Base-by-base conservation (phyloP, 37 sponge, comb jelly and placozoan species). In the Beroe ovata region DNA sequence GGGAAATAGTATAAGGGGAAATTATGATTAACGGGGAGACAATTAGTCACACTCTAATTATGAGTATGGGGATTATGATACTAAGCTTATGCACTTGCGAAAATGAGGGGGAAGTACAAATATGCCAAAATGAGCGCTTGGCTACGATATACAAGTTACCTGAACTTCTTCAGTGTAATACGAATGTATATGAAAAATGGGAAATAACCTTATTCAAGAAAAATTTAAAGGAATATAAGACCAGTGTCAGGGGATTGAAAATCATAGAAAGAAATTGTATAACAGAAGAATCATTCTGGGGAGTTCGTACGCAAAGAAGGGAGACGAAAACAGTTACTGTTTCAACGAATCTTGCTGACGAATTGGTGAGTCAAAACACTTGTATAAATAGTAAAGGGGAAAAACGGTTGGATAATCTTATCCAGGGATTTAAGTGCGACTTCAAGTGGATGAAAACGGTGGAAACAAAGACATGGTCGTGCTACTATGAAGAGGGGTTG, bases 131-230 rank as follows among this genome's bases (percentile, higher is more conserved):
- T 16, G 63, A 62, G 23, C 8, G 63, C 8, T 18, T 62, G n/a
- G 63, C 63, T 20, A 62, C 63, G 3, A 18, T 62, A 20, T 62
- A 62, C 63, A 62, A 62, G n/a, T 62, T 62, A 62, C 63, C 63
- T 6, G 63, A 62, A 62, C n/a, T 62, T 20, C n/a, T 62, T 4
- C 8, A 62, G n/a, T 62, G 63, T 16, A 16, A 62, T 4, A 16
- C 21, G 26, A 62, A 62, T 62, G 63, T 62, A 29, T 62, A 62
- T 62, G 63, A 62, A 62, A 62, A 62, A 28, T 62, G 63, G 63
- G 63, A 62, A 62, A 62, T 62, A 62, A 62, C 22, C 23, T 62
- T 62, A 29, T 62, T 28, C n/a, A 62, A 62, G n/a, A 62, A 62
- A 16, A 62, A 62, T 16, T 62, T 62, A 62, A 62, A 62, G 26